These are phyloP conservation scores for Phodopus roborovskii DNA, from an alignment of 2,113 vertebrate genomes.

Conservation along the genomic window DNA sequence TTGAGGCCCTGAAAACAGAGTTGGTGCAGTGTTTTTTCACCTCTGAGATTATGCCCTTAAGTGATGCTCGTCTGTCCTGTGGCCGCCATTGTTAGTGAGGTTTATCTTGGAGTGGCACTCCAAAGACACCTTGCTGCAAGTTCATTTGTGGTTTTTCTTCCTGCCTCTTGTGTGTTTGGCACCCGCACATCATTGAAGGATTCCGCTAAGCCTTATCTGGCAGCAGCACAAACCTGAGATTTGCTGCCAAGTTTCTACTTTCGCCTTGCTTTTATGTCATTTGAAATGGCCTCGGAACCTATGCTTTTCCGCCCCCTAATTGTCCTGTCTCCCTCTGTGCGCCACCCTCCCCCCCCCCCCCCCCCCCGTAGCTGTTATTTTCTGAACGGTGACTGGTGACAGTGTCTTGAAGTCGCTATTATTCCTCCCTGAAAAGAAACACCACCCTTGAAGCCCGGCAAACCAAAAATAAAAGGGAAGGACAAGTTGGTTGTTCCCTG, in stretches of 20 bases:
- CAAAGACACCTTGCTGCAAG: not conserved
- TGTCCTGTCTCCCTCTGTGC: not conserved
- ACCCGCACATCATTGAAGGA: not conserved
- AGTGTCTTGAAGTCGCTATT: not conserved
- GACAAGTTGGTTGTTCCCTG: not conserved
- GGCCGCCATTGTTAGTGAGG: not conserved
- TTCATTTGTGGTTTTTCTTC: slow-evolving; percentile 40
- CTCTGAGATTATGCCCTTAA: not conserved
- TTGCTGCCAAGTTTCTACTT: slow-evolving; percentile 23
- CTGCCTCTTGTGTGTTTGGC: slow-evolving; percentile 62
- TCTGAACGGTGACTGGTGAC: not conserved
- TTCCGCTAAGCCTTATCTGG: not conserved
- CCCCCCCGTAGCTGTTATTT: slow-evolving; percentile 14
- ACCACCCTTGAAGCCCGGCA: not conserved
- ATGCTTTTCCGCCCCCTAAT: not conserved
- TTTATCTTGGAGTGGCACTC: not conserved
- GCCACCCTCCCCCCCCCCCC: not conserved
- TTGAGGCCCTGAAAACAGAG: not conserved
- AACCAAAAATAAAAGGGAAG: slow-evolving; percentile 4
- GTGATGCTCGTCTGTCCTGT: not conserved
- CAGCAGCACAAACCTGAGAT: not conserved
- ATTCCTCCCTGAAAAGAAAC: slow-evolving; percentile 59
- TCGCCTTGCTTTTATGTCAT: slow-evolving; percentile 23
- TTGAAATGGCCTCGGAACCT: slow-evolving; percentile 28
- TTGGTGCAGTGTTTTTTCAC: not conserved